Evolutionary conservation across 2,797 vertebrate genomes (phyloP).

Genomic region (Pogonophryne albipinna): DNA sequence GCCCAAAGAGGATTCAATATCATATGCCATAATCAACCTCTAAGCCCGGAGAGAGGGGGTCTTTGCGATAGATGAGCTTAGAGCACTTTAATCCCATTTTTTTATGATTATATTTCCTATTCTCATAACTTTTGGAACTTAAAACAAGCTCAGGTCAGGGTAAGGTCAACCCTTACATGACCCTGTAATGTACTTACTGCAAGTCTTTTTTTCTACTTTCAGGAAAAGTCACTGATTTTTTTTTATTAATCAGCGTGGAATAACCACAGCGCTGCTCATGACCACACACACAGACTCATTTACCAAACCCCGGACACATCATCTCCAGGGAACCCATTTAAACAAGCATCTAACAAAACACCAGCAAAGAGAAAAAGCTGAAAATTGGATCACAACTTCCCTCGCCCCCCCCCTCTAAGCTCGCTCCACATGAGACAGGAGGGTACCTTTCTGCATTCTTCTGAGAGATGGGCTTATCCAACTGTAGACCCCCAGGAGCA

Average conservation of each 20-base stretch:
- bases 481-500: constrained; percentile 51
- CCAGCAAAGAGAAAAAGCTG: constrained; percentile 47
- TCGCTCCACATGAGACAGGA: constrained; percentile 52
- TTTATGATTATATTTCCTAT: constrained; percentile 76
- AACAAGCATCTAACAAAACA: constrained; percentile 59
- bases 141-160: constrained; percentile 63
- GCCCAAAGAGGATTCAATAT: constrained; percentile 82
- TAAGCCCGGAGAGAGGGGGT: constrained; percentile 74
- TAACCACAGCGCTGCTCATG: constrained; percentile 18
- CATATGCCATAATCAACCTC: constrained; percentile 79
- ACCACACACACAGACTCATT: constrained; percentile 54
- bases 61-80: constrained; percentile 71
- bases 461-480: constrained; percentile 60
- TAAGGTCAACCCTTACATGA: constrained; percentile 55
- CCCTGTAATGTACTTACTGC: constrained; percentile 23
- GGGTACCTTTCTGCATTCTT: constrained; percentile 44
- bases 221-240: constrained; percentile 20
- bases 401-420: constrained; percentile 33
- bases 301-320: constrained; percentile 46
- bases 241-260: constrained; percentile 47
- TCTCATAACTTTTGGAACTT: constrained; percentile 70
- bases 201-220: constrained; percentile 1
- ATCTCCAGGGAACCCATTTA: constrained; percentile 65
- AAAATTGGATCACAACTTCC: constrained; percentile 72
- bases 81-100: constrained; percentile 68